These are phyloP conservation scores for Zaprionus ghesquierei DNA, from an alignment of 1,140 invertebrate genomes.

Conservation along the genomic window DNA sequence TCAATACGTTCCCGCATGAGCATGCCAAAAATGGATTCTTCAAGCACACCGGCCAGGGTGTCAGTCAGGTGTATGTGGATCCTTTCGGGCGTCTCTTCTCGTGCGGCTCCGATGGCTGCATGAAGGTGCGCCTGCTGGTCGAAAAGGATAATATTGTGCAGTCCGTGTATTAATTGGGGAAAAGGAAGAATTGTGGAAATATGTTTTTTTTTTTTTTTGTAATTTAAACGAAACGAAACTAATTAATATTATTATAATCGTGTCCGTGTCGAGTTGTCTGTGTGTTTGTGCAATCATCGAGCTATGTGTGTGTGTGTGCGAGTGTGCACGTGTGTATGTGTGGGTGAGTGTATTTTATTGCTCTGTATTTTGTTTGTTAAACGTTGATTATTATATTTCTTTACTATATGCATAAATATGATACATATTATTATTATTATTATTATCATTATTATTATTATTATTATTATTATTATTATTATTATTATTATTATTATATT, in stretches of 20 bases:
- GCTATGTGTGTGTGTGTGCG: slow-evolving; percentile 1
- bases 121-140: slow-evolving; percentile 97
- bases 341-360: slow-evolving; percentile 26
- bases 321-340: background rate
- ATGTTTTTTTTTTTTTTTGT: background rate
- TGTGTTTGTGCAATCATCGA: background rate
- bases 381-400: slow-evolving; percentile 72
- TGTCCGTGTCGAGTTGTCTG: slow-evolving; percentile 4
- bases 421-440: slow-evolving; percentile 33
- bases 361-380: slow-evolving; percentile 65
- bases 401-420: slow-evolving; percentile 47
- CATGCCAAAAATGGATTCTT: slow-evolving; percentile 97
- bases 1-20: slow-evolving; percentile 95
- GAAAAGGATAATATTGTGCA: slow-evolving; percentile 80
- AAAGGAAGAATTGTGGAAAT: slow-evolving; percentile 9
- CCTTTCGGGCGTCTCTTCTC: slow-evolving; percentile 94
- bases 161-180: slow-evolving; percentile 69
- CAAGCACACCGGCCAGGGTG: slow-evolving; percentile 97
- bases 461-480: slow-evolving; percentile 20
- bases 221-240: background rate
- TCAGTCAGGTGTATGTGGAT: slow-evolving; percentile 97
- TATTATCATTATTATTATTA: slow-evolving; percentile 2
- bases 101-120: slow-evolving; percentile 98
- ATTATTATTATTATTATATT: slow-evolving; percentile 13
- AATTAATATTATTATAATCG: slow-evolving; percentile 13